phyloP scores from a whole-genome alignment of 2,888 invertebrate genomes.

The Dioctria linearis region DNA sequence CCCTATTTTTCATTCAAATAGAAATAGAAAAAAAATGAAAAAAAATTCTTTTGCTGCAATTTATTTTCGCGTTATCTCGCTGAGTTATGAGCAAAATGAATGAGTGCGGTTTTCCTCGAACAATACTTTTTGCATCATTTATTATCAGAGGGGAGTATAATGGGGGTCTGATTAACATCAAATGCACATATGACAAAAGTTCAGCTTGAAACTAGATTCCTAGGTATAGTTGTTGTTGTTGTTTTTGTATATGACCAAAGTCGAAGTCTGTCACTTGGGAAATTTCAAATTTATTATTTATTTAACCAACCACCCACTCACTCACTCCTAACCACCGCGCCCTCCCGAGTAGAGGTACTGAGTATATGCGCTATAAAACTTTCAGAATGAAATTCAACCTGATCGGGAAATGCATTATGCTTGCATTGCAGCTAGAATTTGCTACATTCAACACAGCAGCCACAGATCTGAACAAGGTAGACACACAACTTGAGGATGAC shows the following conservation, averaged over 20 bases:
- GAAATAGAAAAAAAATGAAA: neutral
- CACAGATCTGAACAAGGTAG: neutral
- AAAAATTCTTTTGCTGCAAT: slow-evolving; percentile 8
- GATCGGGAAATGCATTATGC: neutral
- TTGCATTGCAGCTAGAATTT: neutral
- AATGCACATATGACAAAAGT: neutral
- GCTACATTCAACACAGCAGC: neutral
- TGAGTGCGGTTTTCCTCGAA: neutral
- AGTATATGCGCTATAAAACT: slow-evolving; percentile 7
- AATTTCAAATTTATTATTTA: slow-evolving; percentile 43
- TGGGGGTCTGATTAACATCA: slow-evolving; percentile 16
- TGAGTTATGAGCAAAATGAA: slow-evolving; percentile 13
- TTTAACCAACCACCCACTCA: slow-evolving; percentile 19
- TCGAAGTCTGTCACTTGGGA: slow-evolving; percentile 25
- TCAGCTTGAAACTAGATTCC: neutral
- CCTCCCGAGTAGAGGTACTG: neutral
- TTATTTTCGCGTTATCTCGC: neutral
- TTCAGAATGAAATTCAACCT: neutral
- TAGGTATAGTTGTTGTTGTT: slow-evolving; percentile 10
- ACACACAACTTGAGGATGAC: slow-evolving; percentile 17
- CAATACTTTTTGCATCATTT: slow-evolving; percentile 12
- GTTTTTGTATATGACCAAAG: neutral
- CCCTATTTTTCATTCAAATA: neutral
- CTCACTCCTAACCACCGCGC: neutral
- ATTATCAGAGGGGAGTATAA: slow-evolving; percentile 25